phyloP scores from a whole-genome alignment of 2,888 invertebrate species.

The Drosophila lacicola region DNA sequence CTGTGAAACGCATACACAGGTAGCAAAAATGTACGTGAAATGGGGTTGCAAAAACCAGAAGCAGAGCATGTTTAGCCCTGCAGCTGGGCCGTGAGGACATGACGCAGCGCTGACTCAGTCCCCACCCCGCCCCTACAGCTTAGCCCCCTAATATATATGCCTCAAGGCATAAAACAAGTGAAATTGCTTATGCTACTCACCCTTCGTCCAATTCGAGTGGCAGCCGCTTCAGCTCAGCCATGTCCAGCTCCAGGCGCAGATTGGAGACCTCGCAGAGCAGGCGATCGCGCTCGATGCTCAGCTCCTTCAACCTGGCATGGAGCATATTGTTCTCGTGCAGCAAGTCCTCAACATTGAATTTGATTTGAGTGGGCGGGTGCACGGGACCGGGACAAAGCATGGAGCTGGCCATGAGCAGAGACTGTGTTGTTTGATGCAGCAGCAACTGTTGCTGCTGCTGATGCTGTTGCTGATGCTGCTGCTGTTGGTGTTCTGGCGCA shows the following conservation, averaged over 20 bases:
- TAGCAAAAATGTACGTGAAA: constrained; percentile 31
- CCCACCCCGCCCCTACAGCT: background rate
- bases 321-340: constrained; percentile 82
- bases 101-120: constrained; percentile 65
- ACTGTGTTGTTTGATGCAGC: constrained; percentile 83
- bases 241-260: constrained; percentile 84
- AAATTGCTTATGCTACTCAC: constrained; percentile 70
- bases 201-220: constrained; percentile 82
- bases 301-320: constrained; percentile 82
- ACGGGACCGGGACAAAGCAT: constrained; percentile 63
- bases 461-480: constrained; percentile 50
- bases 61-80: constrained; percentile 50
- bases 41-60: constrained; percentile 74
- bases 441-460: constrained; percentile 59
- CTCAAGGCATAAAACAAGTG: constrained; percentile 14
- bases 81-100: constrained; percentile 60
- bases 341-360: constrained; percentile 81
- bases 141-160: background rate
- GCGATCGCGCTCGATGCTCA: constrained; percentile 83
- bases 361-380: constrained; percentile 31
- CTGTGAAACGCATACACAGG: constrained; percentile 59
- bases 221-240: constrained; percentile 84
- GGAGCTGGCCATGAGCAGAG: constrained; percentile 83
- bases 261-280: constrained; percentile 84
- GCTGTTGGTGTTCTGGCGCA: constrained; percentile 41